These are phyloP conservation scores for Microvelia longipes DNA, from an alignment of 1,140 invertebrate species.

Conservation along the genomic window DNA sequence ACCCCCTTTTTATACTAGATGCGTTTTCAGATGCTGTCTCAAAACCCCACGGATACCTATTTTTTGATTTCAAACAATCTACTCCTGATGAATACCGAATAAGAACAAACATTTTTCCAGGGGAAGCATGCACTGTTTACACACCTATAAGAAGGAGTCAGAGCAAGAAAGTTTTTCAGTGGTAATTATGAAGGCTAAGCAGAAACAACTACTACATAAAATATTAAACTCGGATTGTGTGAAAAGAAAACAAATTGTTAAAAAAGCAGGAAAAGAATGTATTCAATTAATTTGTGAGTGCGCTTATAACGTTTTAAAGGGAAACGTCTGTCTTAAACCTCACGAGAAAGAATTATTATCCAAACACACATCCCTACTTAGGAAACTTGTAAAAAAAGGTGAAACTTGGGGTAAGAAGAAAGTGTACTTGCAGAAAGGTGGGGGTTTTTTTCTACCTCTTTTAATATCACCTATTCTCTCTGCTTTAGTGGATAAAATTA, in stretches of 20 bases:
- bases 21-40: background rate
- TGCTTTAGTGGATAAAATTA: background rate
- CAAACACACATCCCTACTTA: background rate
- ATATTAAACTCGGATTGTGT: background rate
- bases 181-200: background rate
- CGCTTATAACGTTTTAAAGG: background rate
- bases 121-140: background rate
- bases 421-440: background rate
- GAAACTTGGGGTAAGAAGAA: background rate
- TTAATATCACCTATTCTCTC: background rate
- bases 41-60: background rate
- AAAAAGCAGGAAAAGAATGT: background rate
- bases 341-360: background rate
- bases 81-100: background rate
- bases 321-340: background rate
- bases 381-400: background rate
- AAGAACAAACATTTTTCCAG: background rate
- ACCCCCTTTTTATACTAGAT: background rate
- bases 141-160: background rate
- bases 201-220: background rate
- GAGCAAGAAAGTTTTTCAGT: background rate
- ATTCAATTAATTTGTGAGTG: background rate
- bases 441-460: background rate
- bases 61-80: background rate
- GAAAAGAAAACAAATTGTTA: background rate